Evolutionary conservation across 53 echinoderm and acorn worm species (phyloP).

Genomic region (Holothuria leucospilota): DNA sequence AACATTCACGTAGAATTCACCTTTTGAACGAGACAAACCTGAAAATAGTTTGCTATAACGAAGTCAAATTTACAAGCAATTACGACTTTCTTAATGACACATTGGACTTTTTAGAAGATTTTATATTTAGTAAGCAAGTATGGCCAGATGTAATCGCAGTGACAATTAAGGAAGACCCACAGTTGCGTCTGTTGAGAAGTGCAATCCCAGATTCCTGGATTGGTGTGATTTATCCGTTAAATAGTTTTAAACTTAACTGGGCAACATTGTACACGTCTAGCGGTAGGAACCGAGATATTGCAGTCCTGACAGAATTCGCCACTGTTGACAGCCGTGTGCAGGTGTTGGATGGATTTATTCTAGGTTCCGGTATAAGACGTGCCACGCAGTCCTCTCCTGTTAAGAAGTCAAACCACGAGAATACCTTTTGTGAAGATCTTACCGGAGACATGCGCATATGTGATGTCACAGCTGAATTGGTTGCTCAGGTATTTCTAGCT

Average conservation of each 20-base stretch:
- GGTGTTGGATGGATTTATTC: neutral
- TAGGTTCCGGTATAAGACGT: neutral
- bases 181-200: neutral
- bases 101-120: neutral
- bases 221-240: conserved; percentile 2
- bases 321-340: neutral
- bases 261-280: neutral
- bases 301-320: neutral
- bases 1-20: neutral
- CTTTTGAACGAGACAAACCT: neutral
- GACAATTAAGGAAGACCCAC: neutral
- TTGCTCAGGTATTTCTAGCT: conserved; percentile 11
- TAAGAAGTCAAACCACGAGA: neutral
- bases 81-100: neutral
- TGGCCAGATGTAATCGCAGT: conserved; percentile 25
- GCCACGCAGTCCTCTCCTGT: neutral
- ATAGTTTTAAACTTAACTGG: neutral
- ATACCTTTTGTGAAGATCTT: conserved; percentile 23
- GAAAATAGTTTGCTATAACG: neutral
- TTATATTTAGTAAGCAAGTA: neutral
- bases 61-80: neutral
- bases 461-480: neutral
- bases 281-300: no score
- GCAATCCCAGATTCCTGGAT: conserved; percentile 7
- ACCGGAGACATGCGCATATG: conserved; percentile 6